Evolutionary conservation across 2,888 invertebrate genomes (phyloP).

Genomic region (Boloria euphrosyne): DNA sequence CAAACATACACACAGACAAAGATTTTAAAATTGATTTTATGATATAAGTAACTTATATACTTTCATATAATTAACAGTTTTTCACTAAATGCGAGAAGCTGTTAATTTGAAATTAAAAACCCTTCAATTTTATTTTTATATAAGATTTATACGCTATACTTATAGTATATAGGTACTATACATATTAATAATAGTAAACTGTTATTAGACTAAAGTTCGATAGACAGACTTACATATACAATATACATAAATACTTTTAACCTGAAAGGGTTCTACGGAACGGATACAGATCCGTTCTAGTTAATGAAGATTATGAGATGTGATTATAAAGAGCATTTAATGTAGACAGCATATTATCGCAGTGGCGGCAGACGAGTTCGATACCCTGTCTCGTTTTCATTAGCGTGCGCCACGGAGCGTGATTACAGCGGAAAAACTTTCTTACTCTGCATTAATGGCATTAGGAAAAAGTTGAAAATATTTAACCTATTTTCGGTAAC

Average conservation of each 20-base stretch:
- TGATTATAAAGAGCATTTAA: neutral
- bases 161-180: too few relatives aligned
- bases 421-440: conserved; percentile 66
- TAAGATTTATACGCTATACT: too few relatives aligned
- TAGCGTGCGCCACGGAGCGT: conserved; percentile 54
- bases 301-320: conserved; percentile 14
- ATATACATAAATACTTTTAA: neutral
- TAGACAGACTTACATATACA: neutral
- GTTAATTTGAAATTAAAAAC: too few relatives aligned
- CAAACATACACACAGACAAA: too few relatives aligned
- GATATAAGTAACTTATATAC: too few relatives aligned
- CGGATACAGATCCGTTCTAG: neutral
- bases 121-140: too few relatives aligned
- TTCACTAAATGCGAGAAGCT: too few relatives aligned
- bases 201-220: neutral
- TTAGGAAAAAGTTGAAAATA: conserved; percentile 28
- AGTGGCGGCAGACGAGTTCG: conserved; percentile 58
- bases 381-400: conserved; percentile 76
- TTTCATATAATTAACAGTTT: too few relatives aligned
- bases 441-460: conserved; percentile 35
- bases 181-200: too few relatives aligned
- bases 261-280: neutral
- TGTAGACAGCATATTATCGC: conserved; percentile 19
- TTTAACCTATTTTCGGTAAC: conserved; percentile 6
- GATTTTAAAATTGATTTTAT: too few relatives aligned